phyloP scores from a whole-genome alignment of 2,888 invertebrate species.

The Drosophila robusta region DNA sequence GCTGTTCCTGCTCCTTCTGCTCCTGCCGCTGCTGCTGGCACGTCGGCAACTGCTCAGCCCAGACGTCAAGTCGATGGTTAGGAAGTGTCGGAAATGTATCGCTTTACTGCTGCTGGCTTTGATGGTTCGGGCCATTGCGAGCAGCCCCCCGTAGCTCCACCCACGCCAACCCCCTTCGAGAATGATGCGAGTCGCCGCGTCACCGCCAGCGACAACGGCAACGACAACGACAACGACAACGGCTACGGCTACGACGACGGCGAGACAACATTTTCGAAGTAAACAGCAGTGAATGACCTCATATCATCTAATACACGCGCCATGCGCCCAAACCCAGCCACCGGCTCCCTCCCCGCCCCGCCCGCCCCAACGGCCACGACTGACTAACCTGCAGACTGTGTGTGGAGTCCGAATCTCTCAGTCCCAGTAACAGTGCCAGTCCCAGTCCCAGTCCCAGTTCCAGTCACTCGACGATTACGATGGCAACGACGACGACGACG shows the following conservation, averaged over 20 bases:
- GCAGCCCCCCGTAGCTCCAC: neutral
- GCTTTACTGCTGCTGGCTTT: conserved; percentile 38
- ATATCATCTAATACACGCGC: conserved; percentile 83
- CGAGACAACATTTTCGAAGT: conserved; percentile 81
- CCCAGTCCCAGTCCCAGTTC: conserved; percentile 6
- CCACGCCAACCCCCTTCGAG: conserved; percentile 4
- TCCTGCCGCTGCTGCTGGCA: conserved; percentile 1
- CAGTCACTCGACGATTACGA: conserved; percentile 62
- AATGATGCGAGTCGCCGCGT: conserved; percentile 64
- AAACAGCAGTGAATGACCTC: conserved; percentile 84
- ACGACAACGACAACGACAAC: conserved; percentile 29
- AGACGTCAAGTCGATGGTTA: conserved; percentile 66
- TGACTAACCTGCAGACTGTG: conserved; percentile 70
- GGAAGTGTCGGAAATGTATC: conserved; percentile 78
- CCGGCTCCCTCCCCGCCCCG: neutral
- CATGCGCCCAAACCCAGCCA: conserved; percentile 68
- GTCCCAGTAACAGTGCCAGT: conserved; percentile 6
- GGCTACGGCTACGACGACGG: conserved; percentile 38
- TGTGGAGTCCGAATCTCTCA: conserved; percentile 43
- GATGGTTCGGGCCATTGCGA: neutral
- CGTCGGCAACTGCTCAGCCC: conserved; percentile 24
- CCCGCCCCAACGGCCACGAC: conserved; percentile 16
- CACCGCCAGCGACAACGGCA: conserved; percentile 50
- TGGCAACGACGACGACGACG: conserved; percentile 52
- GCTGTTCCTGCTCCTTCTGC: conserved; percentile 6